Conservation (phyloP, 1,140 invertebrate genomes). For the Druon quercuslanigerum region DNA sequence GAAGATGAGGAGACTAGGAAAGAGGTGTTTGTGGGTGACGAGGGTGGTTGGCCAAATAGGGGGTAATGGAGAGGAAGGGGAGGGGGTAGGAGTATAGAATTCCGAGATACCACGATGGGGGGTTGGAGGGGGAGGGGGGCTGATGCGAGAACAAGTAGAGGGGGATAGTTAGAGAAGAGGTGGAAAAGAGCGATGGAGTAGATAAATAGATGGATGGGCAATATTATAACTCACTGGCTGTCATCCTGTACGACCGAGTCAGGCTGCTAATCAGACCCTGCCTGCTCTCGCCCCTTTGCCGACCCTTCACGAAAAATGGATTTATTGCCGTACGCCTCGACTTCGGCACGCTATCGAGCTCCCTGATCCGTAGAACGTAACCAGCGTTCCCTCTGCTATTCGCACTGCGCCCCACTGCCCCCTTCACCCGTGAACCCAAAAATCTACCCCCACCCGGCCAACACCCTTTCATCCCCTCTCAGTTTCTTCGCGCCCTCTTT, state of each 20-base stretch:
- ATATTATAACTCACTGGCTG: conserved; percentile 75
- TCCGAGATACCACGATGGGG: conserved; percentile 25
- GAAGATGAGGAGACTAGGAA: not conserved
- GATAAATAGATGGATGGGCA: conserved; percentile 76
- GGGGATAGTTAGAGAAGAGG: conserved; percentile 33
- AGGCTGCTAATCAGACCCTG: conserved; percentile 75
- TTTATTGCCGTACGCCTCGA: conserved; percentile 76
- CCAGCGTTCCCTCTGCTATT: conserved; percentile 53
- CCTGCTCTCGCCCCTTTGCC: conserved; percentile 69
- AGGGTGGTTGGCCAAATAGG: conserved; percentile 18
- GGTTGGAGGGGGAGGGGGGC: too few relatives aligned
- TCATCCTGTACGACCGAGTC: conserved; percentile 74
- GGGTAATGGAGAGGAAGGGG: conserved; percentile 36
- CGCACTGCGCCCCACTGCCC: conserved; percentile 36
- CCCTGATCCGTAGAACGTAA: conserved; percentile 72
- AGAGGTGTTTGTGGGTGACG: not conserved
- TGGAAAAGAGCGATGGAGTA: conserved; percentile 61
- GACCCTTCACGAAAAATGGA: conserved; percentile 76
- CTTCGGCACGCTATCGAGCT: conserved; percentile 76
- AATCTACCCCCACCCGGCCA: not conserved
- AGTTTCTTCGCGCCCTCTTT: conserved; percentile 29
- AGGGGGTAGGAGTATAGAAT: conserved; percentile 21
- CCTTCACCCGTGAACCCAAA: conserved; percentile 39
- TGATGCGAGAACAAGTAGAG: conserved; percentile 44
- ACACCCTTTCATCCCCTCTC: conserved; percentile 46